phyloP scores from a whole-genome alignment of 2,888 invertebrate species.

The Agrotis exclamationis region DNA sequence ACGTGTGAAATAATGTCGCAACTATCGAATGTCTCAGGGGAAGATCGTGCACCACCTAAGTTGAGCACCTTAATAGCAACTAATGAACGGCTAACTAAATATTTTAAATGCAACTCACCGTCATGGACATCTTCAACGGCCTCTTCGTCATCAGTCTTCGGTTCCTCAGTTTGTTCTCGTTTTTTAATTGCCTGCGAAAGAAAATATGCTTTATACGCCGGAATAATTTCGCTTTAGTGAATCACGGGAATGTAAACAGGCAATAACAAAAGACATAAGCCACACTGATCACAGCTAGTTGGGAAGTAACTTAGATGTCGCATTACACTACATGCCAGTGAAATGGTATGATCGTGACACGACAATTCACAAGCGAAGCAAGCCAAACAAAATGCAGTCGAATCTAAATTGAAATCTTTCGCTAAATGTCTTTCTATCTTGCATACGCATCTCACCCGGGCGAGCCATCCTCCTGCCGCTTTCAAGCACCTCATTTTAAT shows the following conservation, averaged over 20 bases:
- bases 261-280: conserved; percentile 67
- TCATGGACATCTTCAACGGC: conserved; percentile 82
- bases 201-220: conserved; percentile 57
- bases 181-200: conserved; percentile 89
- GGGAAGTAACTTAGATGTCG: conserved; percentile 69
- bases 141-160: conserved; percentile 87
- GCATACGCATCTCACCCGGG: conserved; percentile 88
- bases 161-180: conserved; percentile 84
- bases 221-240: conserved; percentile 33
- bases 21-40: conserved; percentile 75
- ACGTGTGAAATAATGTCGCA: conserved; percentile 84
- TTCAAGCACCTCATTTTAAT: conserved; percentile 90
- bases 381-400: conserved; percentile 83
- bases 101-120: conserved; percentile 77
- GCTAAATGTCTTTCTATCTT: conserved; percentile 83
- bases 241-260: conserved; percentile 67
- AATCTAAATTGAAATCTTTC: conserved; percentile 89
- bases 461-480: conserved; percentile 89
- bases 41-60: conserved; percentile 71
- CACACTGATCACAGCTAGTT: conserved; percentile 72
- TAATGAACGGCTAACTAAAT: conserved; percentile 27
- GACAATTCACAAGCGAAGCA: conserved; percentile 80
- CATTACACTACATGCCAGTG: conserved; percentile 73
- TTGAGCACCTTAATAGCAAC: conserved; percentile 44
- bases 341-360: conserved; percentile 78